Evolutionary conservation across 2,888 invertebrate genomes (phyloP).

Genomic region (Drosophila flavopinicola): DNA sequence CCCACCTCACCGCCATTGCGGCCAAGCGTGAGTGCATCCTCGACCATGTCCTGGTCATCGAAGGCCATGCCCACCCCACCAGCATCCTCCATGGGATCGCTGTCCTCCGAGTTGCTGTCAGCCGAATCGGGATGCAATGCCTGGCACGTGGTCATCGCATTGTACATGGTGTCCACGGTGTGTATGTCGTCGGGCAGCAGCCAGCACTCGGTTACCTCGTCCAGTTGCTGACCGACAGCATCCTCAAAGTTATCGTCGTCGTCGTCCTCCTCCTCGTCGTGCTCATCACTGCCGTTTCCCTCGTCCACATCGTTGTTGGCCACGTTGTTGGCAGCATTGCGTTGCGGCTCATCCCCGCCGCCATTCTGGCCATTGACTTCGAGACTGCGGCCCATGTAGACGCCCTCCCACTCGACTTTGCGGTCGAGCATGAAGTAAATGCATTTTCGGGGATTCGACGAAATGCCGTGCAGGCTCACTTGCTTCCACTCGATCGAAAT

Average conservation of each 20-base stretch:
- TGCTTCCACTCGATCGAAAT: conserved; percentile 83
- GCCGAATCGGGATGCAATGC: conserved; percentile 91
- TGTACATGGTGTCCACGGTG: conserved; percentile 88
- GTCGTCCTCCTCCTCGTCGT: conserved; percentile 77
- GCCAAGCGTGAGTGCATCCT: conserved; percentile 55
- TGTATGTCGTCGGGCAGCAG: conserved; percentile 88
- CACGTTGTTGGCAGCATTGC: conserved; percentile 38
- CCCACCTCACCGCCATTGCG: conserved; percentile 72
- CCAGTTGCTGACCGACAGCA: conserved; percentile 83
- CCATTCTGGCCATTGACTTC: conserved; percentile 69
- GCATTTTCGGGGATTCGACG: conserved; percentile 80
- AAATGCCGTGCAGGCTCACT: conserved; percentile 83
- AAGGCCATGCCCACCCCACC: conserved; percentile 60
- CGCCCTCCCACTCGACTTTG: conserved; percentile 82
- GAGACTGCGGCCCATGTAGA: conserved; percentile 68
- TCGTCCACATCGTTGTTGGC: conserved; percentile 67
- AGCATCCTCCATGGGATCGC: conserved; percentile 82
- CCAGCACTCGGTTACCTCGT: conserved; percentile 88
- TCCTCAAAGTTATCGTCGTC: conserved; percentile 83
- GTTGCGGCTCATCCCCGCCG: conserved; percentile 44
- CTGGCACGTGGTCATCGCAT: conserved; percentile 91
- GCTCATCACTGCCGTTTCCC: conserved; percentile 76
- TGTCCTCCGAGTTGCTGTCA: conserved; percentile 85
- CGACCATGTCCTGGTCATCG: conserved; percentile 68
- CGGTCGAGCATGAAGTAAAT: conserved; percentile 83